Base-by-base conservation (phyloP, 37 sponge, comb jelly and placozoan genomes). In the Bolinopsis microptera region DNA sequence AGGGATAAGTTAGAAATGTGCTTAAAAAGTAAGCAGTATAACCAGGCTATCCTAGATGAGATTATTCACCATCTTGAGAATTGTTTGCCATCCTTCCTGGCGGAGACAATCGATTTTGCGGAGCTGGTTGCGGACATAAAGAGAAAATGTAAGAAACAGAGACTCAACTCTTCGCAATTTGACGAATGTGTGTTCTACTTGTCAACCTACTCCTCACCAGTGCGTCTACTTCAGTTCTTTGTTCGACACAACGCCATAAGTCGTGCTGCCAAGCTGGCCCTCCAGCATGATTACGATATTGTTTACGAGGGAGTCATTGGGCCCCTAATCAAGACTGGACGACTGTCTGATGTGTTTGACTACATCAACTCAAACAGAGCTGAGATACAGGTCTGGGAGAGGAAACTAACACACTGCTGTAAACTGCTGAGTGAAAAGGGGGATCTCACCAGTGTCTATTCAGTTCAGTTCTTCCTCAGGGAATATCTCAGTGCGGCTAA, bases 181-280 rank as follows among this genome's bases (percentile, higher is more conserved):
- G 92, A 83, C 2, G 99, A 99, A 83, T 97, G 97, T 83, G 93
- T 93, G 37, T 96, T 94, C 82, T 99, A 99, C 92, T 93, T 99
- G 48, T 92, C 93, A 9, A 94, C 93, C 38, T 96, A 97, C 37
- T 97, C 97, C 25, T 92, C 94, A 8, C 93, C 90, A 0, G 31
- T 83, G 39, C 35, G 93, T 72, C 35, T 92, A n/a, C 93, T 99
- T 35, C 93, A 95, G 80, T 99, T 99, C 93, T 94, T 93, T 35
- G 83, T 94, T 24, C 92, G 95, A 31, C 96, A 97, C 94, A 77
- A 76, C 83, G 92, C 94, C 83, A 90, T 96, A 77, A 83, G 83
- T 25, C 39, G 94, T 0, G 99, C 99, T 25, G 96, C 96, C 88
- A 68, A 82, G 48, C 93, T 94, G 38, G 93, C 96, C n/a, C 88